phyloP scores from a whole-genome alignment of 2,888 invertebrate genomes.

The Nudaria mundana region DNA sequence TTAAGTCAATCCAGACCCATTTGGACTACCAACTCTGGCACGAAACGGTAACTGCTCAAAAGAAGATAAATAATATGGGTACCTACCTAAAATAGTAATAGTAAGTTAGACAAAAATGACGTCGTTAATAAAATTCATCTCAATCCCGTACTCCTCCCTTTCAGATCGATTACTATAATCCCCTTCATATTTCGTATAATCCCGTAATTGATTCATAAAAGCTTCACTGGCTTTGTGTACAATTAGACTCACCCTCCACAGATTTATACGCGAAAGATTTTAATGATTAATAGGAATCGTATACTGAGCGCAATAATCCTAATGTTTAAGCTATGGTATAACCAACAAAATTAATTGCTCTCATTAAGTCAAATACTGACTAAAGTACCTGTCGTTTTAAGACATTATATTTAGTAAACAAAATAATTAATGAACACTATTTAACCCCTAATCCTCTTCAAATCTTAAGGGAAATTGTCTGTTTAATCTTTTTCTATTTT shows the following conservation, averaged over 20 bases:
- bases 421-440: too few species aligned
- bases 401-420: too few species aligned
- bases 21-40: too few species aligned
- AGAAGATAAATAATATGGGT: too few species aligned
- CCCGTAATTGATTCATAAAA: slow-evolving; percentile 73
- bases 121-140: slow-evolving; percentile 31
- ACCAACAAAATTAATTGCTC: slow-evolving; percentile 25
- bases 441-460: too few species aligned
- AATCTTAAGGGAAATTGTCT: too few species aligned
- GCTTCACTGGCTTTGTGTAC: slow-evolving; percentile 59
- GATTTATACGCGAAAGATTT: slow-evolving; percentile 69
- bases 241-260: slow-evolving; percentile 58
- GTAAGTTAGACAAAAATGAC: background rate
- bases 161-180: slow-evolving; percentile 63
- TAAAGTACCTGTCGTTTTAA: background rate
- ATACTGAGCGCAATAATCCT: slow-evolving; percentile 29
- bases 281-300: slow-evolving; percentile 57
- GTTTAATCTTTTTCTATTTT: too few species aligned
- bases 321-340: slow-evolving; percentile 19
- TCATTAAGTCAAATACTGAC: background rate
- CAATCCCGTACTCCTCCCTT: slow-evolving; percentile 46
- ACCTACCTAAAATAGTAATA: too few species aligned
- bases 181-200: slow-evolving; percentile 68
- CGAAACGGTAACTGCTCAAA: too few species aligned
- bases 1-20: too few species aligned